Evolutionary conservation across 1,140 invertebrate species (phyloP).

Genomic region (Colletes latitarsis): DNA sequence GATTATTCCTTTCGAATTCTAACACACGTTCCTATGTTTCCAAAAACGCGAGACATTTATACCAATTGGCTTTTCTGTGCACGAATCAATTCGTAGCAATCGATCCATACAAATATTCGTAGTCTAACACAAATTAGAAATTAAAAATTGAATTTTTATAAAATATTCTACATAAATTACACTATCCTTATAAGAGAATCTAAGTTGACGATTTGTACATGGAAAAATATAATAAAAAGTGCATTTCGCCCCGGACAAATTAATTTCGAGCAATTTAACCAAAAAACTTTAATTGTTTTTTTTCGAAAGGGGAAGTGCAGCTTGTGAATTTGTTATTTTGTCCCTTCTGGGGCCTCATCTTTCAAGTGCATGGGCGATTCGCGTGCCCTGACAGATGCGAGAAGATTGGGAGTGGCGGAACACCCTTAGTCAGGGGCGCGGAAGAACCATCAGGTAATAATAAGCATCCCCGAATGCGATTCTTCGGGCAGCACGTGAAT

Average conservation of each 20-base stretch:
- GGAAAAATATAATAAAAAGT: no score
- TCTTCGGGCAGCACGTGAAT: conserved; percentile 60
- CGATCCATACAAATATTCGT: no score
- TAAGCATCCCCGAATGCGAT: conserved; percentile 69
- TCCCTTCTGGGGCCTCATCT: conserved; percentile 72
- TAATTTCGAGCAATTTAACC: conserved; percentile 32
- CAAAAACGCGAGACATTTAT: no score
- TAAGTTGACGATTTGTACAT: no score
- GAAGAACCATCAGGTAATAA: conserved; percentile 75
- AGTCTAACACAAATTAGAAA: no score
- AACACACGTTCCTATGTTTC: not conserved
- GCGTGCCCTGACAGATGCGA: conserved; percentile 78
- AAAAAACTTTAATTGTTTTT: conserved; percentile 30
- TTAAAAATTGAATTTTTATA: not conserved
- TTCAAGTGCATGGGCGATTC: conserved; percentile 65
- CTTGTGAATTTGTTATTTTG: conserved; percentile 54
- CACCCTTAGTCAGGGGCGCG: conserved; percentile 52
- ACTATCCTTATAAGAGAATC: no score
- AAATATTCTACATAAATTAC: no score
- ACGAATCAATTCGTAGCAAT: no score
- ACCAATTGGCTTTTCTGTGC: not conserved
- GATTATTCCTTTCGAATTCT: conserved; percentile 25
- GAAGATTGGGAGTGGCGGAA: conserved; percentile 64
- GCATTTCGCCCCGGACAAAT: not conserved
- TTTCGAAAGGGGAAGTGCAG: conserved; percentile 15